Evolutionary conservation across 2,888 invertebrate genomes (phyloP), one percentile per base, ranked within the genome.

Genomic region (Cataglyphis altisquamis): DNA sequence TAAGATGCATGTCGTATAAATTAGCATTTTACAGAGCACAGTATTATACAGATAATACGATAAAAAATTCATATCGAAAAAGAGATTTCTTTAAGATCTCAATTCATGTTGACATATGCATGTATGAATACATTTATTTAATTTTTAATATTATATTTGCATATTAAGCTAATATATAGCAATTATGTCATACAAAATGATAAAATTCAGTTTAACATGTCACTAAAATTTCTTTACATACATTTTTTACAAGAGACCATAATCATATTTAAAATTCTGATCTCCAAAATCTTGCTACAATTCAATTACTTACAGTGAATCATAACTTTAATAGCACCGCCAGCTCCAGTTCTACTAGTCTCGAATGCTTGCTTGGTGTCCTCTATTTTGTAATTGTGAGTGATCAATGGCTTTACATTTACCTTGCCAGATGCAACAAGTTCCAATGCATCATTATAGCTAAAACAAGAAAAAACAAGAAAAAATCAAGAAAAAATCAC

Each of bases 321-420:
- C 96, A 98, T 97, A 90, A 98, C 97, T 95, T 99, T 99, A 92
- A 99, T 97, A 0, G 97, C 96, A 83, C 96, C 96, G 86, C 97
- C 97, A 70, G 96, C 95, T 1, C 97, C 97, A 72, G 96, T 96
- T 86, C 96, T 97, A 0, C 98, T 97, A 6, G 97, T 97, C 91
- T 98, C 97, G 95, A 99, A 99, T 0, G 99, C 99, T 92, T 97
- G 95, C 9, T 96, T 92, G 0, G 98, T 97, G 77, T 98, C 97
- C 90, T 97, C 97, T 18, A 98, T 95, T 86, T 95, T 95, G 95
- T 96, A 98, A 94, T 97, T 97, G 95, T 98, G 98, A 0, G 98
- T 98, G 21, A 98, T 97, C 85, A 98, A 95, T 8, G 97, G 97
- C 93, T 98, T 98, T 29, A 98, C 97, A 94, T 98, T 96, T 60